These are phyloP conservation scores for Telmatherina bonti DNA, from an alignment of 2,797 vertebrate species.

Conservation along the genomic window DNA sequence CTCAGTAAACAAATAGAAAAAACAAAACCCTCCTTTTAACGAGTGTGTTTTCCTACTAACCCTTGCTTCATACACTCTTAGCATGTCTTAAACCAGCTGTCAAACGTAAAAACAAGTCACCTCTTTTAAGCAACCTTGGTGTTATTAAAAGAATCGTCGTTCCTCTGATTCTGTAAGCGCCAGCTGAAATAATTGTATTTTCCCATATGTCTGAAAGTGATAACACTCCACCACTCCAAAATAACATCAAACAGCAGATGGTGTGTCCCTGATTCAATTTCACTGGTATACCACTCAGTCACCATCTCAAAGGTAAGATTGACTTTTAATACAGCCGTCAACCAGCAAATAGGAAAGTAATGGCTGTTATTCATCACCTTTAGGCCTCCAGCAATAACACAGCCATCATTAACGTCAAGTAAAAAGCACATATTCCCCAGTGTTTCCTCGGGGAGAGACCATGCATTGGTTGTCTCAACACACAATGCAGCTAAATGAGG, in stretches of 20 bases:
- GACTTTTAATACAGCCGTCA: slow-evolving; percentile 54
- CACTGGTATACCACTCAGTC: slow-evolving; percentile 25
- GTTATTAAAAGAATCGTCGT: not conserved
- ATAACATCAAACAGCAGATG: slow-evolving; percentile 45
- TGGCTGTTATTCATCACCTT: slow-evolving; percentile 52
- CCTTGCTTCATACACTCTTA: not conserved
- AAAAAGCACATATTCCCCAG: slow-evolving; percentile 21
- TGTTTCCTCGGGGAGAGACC: slow-evolving; percentile 28
- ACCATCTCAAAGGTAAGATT: slow-evolving; percentile 39
- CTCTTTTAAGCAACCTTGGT: not conserved
- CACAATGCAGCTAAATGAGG: slow-evolving; percentile 51
- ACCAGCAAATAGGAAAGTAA: slow-evolving; percentile 40
- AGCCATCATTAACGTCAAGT: slow-evolving; percentile 43
- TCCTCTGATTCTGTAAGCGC: not conserved
- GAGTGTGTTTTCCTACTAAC: not conserved
- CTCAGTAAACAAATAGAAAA: not conserved
- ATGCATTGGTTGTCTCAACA: slow-evolving; percentile 17
- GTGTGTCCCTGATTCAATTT: slow-evolving; percentile 18
- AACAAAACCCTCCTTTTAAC: not conserved
- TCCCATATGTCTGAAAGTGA: slow-evolving; percentile 23
- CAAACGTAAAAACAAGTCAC: slow-evolving; percentile 10
- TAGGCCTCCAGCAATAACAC: slow-evolving; percentile 35
- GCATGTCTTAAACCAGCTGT: not conserved
- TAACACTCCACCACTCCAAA: slow-evolving; percentile 7
- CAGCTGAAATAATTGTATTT: slow-evolving; percentile 15